Evolutionary conservation across 2,888 invertebrate genomes (phyloP).

Genomic region (Nymphalis c-album): DNA sequence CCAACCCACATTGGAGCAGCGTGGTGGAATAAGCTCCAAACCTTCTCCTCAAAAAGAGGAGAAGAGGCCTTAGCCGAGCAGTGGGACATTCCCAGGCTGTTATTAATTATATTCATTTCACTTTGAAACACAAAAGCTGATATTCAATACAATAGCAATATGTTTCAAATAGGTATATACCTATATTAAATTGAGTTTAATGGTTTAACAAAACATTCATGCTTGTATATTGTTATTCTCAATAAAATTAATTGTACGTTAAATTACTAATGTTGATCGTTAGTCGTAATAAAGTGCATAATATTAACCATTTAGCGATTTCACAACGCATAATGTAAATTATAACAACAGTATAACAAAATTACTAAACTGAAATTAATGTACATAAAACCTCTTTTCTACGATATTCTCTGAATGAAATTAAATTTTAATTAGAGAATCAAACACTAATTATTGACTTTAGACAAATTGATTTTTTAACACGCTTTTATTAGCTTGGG

Average conservation of each 20-base stretch:
- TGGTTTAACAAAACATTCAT: constrained; percentile 10
- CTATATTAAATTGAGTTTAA: constrained; percentile 8
- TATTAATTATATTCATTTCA: no score
- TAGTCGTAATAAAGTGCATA: constrained; percentile 30
- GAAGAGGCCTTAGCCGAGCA: no score
- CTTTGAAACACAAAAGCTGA: no score
- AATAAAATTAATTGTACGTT: constrained; percentile 31
- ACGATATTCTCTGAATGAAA: background rate
- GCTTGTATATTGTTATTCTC: constrained; percentile 34
- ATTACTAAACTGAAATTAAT: background rate
- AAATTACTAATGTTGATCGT: constrained; percentile 23
- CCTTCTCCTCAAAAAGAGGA: no score
- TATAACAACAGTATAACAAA: background rate
- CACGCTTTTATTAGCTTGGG: no score
- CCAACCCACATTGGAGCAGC: no score
- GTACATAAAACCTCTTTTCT: background rate
- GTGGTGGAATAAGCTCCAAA: no score
- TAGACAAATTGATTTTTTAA: no score
- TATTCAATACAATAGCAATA: no score
- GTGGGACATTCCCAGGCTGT: no score
- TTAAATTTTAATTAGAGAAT: no score
- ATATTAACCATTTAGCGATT: constrained; percentile 38
- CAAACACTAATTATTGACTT: no score
- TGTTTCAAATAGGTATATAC: background rate
- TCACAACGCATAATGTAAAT: constrained; percentile 17